Evolutionary conservation across 2,797 vertebrate genomes (phyloP), one percentile per base, ranked within the genome.

Genomic region (Clamator glandarius): DNA sequence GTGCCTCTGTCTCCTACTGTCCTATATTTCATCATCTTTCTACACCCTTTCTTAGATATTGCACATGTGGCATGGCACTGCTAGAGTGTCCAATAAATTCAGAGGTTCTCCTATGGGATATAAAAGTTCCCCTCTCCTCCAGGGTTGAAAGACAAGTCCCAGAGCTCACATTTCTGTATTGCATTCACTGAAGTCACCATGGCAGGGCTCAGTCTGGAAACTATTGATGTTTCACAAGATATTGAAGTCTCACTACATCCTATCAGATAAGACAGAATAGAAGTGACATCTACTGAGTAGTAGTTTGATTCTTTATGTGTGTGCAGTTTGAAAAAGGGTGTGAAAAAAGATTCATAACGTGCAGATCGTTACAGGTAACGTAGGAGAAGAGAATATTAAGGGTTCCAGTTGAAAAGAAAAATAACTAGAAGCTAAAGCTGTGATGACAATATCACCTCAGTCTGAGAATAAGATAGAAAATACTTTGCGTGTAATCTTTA

Each of bases 41-140:
- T 15, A 26, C 24, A 51, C 8, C 4, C 24, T 50, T 4, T 63
- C 33, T 83, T 59, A 44, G 25, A 20, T 13, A 54, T 11, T 66
- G 6, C 15, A 6, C 12, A 2, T 26, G 14, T 64, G 61, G 21
- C 8, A n/a, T 1, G 0, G 23, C 51, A 41, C 33, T 74, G 39
- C 17, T 8, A 3, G 46, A 72, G 14, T 50, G 5, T 12, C 51
- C 21, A 42, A 23, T 46, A 72, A 86, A 33, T 46, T 78, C 41
- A 46, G 42, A 55, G 12, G 19, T 33, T 59, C 15, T 76, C 42
- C 28, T 33, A 16, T 25, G 44, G 33, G 3, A 11, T 48, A 8
- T 28, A 57, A 79, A 81, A 63, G 9, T 2, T 4, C 2, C 2
- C 6, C 6, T 68, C 8, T 82, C 11, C 14, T 76, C 42, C 48